Evolutionary conservation across 2,888 invertebrate species (phyloP).

Genomic region (Drosophila anomelani): DNA sequence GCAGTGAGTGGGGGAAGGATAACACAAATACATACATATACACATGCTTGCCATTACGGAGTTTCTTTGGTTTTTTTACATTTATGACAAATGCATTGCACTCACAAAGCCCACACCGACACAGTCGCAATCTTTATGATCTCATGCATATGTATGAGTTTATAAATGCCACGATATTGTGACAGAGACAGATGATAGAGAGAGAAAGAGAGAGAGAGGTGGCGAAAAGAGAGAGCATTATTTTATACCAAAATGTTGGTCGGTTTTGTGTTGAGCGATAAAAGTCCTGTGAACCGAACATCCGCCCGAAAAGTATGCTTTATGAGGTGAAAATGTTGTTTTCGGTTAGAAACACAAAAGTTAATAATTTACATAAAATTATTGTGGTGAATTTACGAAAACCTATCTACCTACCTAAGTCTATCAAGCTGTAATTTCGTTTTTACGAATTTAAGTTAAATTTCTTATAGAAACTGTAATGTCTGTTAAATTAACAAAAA

Average conservation of each 20-base stretch:
- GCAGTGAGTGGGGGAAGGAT: not conserved
- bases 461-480: not conserved
- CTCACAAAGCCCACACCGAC: conserved; percentile 34
- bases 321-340: conserved; percentile 6
- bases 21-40: conserved; percentile 56
- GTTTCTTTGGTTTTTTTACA: conserved; percentile 60
- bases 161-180: conserved; percentile 56
- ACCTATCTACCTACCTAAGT: too few species aligned
- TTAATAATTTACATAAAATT: not conserved
- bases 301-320: conserved; percentile 6
- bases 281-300: conserved; percentile 23
- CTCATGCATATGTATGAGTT: conserved; percentile 75
- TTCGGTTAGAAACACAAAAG: not conserved
- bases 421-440: not conserved
- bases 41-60: conserved; percentile 65
- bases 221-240: conserved; percentile 23
- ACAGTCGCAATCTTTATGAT: conserved; percentile 60
- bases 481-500: not conserved
- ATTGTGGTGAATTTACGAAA: too few species aligned
- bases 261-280: conserved; percentile 33
- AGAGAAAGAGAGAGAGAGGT: not conserved
- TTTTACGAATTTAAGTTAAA: not conserved
- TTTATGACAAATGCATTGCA: conserved; percentile 72
- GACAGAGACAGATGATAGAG: conserved; percentile 11
- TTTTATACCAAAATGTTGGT: conserved; percentile 33